Conservation (phyloP, 2,888 invertebrate species). For the Sepiola atlantica region DNA sequence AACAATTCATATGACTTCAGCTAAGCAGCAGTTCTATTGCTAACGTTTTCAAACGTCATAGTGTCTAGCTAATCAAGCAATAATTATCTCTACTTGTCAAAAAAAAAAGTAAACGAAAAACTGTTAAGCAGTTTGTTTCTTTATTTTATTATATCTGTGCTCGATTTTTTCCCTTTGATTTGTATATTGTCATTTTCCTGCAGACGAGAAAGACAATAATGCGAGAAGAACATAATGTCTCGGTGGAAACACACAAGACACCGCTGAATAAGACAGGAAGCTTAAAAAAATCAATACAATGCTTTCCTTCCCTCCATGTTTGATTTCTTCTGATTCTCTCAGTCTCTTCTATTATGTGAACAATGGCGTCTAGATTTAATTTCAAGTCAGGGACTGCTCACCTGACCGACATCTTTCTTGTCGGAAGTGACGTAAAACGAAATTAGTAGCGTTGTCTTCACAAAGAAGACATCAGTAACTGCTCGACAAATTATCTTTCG, state of each 20-base stretch:
- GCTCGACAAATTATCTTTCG: neutral
- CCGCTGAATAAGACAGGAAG: neutral
- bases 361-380: conserved; percentile 32
- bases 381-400: neutral
- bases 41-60: neutral
- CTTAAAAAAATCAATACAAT: neutral
- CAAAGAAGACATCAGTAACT: neutral
- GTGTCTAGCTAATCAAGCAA: neutral
- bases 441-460: neutral
- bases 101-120: neutral
- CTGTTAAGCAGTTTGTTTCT: neutral
- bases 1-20: neutral
- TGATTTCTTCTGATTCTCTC: neutral
- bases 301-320: neutral
- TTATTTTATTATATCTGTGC: neutral
- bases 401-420: neutral
- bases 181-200: neutral
- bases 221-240: neutral
- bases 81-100: neutral
- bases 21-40: neutral
- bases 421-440: neutral
- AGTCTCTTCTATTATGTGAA: neutral
- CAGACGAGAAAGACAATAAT: neutral
- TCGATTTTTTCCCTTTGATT: neutral
- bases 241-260: neutral